Percentiles rank a stretch among this genome's conserved stretches.
These are phyloP conservation scores for Microcebus tavaratra DNA, from an alignment of 2,113 vertebrate species.

Conservation along the genomic window DNA sequence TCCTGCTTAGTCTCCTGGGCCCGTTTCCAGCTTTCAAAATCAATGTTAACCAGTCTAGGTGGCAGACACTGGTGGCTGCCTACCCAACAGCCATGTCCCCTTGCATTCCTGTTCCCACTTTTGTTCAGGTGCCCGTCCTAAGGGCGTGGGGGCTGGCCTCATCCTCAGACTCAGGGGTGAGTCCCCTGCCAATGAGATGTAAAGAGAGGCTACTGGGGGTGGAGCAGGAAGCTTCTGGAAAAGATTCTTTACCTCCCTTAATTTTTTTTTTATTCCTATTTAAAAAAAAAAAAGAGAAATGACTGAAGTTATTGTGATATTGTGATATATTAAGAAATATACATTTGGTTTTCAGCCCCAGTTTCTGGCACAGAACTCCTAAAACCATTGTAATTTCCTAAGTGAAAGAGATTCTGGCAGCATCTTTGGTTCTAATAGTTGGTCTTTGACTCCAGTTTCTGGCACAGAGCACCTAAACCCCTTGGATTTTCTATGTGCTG, in stretches of 20 bases:
- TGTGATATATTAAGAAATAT: neutral
- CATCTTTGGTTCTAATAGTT: neutral
- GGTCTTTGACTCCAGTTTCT: neutral
- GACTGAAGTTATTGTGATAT: neutral
- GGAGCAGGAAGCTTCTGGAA: neutral
- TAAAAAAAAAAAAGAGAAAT: neutral
- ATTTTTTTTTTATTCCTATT: neutral
- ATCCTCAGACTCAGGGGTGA: neutral
- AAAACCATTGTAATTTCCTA: neutral
- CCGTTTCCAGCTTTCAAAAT: neutral
- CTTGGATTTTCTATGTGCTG: neutral
- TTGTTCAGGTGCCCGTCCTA: neutral
- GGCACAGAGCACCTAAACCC: neutral
- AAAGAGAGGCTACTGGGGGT: neutral
- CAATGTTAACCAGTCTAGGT: neutral
- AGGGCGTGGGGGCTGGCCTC: neutral
- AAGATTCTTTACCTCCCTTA: neutral
- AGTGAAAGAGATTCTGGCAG: neutral
- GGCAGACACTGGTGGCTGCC: neutral
- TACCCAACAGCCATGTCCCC: neutral
- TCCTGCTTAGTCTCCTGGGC: neutral
- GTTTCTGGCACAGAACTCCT: neutral
- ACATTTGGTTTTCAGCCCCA: neutral
- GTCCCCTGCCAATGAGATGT: neutral
- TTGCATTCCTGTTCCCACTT: neutral